Evolutionary conservation across 2,888 invertebrate species (phyloP).

Genomic region (Agrotis ipsilon): DNA sequence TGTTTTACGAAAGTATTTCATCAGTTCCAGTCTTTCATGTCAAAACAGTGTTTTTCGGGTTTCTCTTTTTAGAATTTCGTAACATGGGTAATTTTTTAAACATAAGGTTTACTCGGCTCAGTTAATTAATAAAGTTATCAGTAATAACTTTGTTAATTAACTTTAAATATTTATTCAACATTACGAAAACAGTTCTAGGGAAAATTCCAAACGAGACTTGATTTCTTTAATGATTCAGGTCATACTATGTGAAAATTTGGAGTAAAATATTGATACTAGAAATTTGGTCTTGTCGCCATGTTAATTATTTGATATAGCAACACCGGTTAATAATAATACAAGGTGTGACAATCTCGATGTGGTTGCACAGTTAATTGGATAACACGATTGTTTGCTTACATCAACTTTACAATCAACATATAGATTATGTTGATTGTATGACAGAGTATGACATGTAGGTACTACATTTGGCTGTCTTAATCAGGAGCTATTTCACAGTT

Average conservation of each 20-base stretch:
- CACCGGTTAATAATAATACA: conserved; percentile 34
- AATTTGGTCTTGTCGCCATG: neutral
- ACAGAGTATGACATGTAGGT: too few species aligned
- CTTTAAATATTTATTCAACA: neutral
- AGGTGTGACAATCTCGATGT: conserved; percentile 52
- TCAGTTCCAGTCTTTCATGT: neutral
- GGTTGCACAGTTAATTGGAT: conserved; percentile 74
- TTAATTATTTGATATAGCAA: conserved; percentile 39
- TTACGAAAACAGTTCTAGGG: neutral
- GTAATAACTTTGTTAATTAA: neutral
- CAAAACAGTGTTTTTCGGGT: neutral
- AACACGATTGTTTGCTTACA: conserved; percentile 68
- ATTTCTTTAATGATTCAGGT: neutral
- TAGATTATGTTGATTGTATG: neutral
- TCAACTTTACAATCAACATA: conserved; percentile 50
- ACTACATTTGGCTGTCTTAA: conserved; percentile 24
- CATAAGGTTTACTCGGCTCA: neutral
- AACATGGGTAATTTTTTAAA: neutral
- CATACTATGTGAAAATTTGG: neutral
- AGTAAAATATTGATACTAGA: conserved; percentile 6
- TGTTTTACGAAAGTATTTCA: neutral
- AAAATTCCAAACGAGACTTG: neutral
- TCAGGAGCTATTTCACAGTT: conserved; percentile 36
- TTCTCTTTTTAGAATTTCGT: neutral
- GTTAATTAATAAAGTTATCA: too few species aligned